Base-by-base conservation (phyloP, 2,888 invertebrate species). In the Portevinia maculata region DNA sequence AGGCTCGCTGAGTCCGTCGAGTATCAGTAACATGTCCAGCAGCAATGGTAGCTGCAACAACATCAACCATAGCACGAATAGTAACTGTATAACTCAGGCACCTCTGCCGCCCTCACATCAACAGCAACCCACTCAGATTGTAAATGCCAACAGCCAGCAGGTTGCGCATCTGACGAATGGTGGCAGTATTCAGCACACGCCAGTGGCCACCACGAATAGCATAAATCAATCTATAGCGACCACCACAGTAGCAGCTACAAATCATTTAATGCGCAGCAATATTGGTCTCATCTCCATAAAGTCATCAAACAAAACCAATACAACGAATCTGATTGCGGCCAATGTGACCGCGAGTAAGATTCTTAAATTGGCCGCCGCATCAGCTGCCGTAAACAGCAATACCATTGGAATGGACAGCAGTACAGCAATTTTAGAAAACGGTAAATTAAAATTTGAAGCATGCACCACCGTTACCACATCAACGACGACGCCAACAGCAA, bases 1-100 rank as follows among this genome's bases (percentile, higher is more conserved):
- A 62, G 90, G 90, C 55, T 90, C 90, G 28, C 86, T 90, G 15
- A 91, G 90, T 83, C 90, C 91, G 21, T 90, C 90, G 75, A 91
- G 91, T 87, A 89, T 89, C 78, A 91, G 91, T 86, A 90, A 90
- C 84, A 88, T 90, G 88, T 90, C 90, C 70, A 90, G 90, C 85
- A 89, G 90, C 67, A 89, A 89, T 74, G 88, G 89, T 84, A 89
- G 90, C 85, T 89, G 89, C 74, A 84, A 78, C 65, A 84, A 75
- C 44, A 84, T 78, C 32, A 85, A 76, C 62, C 85, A 84, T 74
- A 84, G 76, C 81, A 85, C 86, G 78, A 87, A 85, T 78, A 86
- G 84, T 85, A 85, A 84, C 65, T 85, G 79, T 75, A 83, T 85
- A 44, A 76, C 46, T 70, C 67, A 65, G 79, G 70, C 79, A 79